These are phyloP conservation scores for Lasiurus cinereus DNA, from an alignment of 2,113 vertebrate species.

Conservation along the genomic window DNA sequence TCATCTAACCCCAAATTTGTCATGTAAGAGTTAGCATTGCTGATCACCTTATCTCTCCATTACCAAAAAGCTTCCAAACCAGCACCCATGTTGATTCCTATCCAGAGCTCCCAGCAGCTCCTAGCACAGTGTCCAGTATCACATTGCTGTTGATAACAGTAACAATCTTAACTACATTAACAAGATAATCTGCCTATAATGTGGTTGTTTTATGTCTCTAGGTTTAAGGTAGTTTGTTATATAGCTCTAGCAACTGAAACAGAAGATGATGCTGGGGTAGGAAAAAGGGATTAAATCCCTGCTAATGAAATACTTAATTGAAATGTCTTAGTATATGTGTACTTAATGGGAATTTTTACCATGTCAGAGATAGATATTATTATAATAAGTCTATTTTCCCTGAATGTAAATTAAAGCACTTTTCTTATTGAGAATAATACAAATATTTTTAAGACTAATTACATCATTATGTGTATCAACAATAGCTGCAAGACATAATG, in stretches of 20 bases:
- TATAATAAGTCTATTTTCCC: conserved; percentile 11
- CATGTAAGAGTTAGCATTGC: neutral
- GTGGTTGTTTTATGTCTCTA: neutral
- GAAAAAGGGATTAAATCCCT: neutral
- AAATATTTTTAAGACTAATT: conserved; percentile 37
- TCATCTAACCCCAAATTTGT: neutral
- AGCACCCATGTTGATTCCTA: neutral
- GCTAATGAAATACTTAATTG: conserved; percentile 39
- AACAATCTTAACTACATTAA: conserved; percentile 23
- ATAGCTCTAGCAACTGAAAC: neutral
- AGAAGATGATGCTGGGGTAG: neutral
- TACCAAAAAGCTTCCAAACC: neutral
- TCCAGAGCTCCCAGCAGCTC: neutral
- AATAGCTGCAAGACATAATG: conserved; percentile 35
- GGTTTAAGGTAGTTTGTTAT: neutral
- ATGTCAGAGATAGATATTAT: neutral
- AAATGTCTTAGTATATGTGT: neutral
- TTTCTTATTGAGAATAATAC: conserved; percentile 29
- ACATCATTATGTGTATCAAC: conserved; percentile 39
- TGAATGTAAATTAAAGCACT: conserved; percentile 2
- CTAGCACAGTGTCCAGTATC: neutral
- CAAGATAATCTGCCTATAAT: neutral
- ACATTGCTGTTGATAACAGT: neutral
- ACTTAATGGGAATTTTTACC: conserved; percentile 35
- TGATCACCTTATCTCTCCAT: neutral